Percentiles rank a stretch among this genome's conserved stretches.
These are phyloP conservation scores for Chionoecetes opilio DNA, from an alignment of 1,140 invertebrate genomes.

Conservation along the genomic window DNA sequence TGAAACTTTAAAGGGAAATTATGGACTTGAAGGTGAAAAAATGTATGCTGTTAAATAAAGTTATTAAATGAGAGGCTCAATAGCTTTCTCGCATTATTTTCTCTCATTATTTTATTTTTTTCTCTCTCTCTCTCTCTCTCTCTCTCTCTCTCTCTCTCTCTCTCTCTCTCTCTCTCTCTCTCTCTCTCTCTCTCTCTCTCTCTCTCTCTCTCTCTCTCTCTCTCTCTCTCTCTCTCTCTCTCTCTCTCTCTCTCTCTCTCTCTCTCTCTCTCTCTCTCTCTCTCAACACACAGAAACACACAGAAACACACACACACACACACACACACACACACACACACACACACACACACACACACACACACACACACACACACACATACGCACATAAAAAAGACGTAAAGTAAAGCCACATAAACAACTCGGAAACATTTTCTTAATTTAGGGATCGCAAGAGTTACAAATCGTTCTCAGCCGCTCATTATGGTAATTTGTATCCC, in stretches of 20 bases:
- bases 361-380: neutral
- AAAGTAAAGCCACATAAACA: neutral
- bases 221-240: constrained; percentile 27
- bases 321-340: no score
- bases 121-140: no score
- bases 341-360: no score
- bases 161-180: constrained; percentile 27
- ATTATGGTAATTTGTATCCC: neutral
- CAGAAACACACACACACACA: no score
- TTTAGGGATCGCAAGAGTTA: neutral
- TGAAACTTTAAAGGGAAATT: neutral
- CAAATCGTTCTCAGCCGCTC: neutral
- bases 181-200: constrained; percentile 27
- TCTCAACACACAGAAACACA: no score
- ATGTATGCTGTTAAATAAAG: neutral
- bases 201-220: constrained; percentile 27
- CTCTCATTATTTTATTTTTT: no score
- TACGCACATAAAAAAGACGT: neutral
- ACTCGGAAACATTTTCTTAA: neutral
- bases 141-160: no score
- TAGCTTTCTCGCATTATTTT: no score
- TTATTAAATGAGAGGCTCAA: neutral
- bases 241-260: constrained; percentile 27
- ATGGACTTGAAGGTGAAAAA: neutral
- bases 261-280: no score